Evolutionary conservation across 2,888 invertebrate species (phyloP), one percentile per base, ranked within the genome.

Genomic region (Allacma fusca): DNA sequence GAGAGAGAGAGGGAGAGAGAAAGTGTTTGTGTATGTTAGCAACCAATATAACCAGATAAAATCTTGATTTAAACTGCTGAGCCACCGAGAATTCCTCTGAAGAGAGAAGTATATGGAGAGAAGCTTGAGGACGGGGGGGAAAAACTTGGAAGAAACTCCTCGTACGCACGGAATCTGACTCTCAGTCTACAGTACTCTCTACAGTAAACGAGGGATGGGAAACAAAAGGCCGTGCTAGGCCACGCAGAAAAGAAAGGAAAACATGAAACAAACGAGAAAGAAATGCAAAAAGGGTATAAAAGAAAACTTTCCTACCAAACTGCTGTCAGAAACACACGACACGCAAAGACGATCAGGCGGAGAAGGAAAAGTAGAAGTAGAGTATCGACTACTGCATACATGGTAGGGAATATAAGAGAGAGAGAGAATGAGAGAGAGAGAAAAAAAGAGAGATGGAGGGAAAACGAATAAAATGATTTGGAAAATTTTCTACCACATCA

Each of bases 321-420:
- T 69, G 43, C 69, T 69, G 69, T 69, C 69, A 69, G 69, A 69
- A 69, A 69, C 69, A 69, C 69, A 69, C 44, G 44, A 69, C 40
- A 69, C 43, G 69, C 69, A 24, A 69, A 69, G 40, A 62, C 62
- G 62, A 62, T 62, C 62, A 24, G 62, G 62, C 62, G 62, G 62
- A 62, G 62, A 24, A 62, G 12, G n/a, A n/a, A n/a, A n/a, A n/a
- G n/a, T n/a, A 26, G 23, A n/a, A 62, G 26, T 62, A 9, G 1
- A 62, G 1, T 62, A 21, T 62, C 7, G 13, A 62, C 62, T 24
- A 13, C 4, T 13, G 7, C 62, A 21, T 62, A 23, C 1, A n/a
- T n/a, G 62, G 21, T 4, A 21, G 12, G 62, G 62, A n/a, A n/a
- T 26, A 23, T 62, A 40, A 13, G 40, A 40, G 40, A 9, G 7